Base-by-base conservation (phyloP, 2,888 invertebrate species). In the Patella pellucida region DNA sequence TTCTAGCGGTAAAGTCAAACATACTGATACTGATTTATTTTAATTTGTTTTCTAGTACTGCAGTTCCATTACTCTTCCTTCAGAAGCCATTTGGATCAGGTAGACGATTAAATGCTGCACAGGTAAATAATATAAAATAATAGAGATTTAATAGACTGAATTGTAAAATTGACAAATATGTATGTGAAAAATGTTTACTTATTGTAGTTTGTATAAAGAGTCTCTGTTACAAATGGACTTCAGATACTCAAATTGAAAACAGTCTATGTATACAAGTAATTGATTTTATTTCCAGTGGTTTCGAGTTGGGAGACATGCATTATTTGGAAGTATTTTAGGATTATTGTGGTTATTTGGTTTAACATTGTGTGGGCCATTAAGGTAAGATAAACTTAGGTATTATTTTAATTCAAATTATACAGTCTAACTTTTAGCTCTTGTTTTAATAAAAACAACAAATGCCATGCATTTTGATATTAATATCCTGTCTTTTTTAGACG, bases 271-370 rank as follows among this genome's bases (percentile, higher is more conserved):
- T 41, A 41, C 9, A 41, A 41, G 41, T 51, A 68, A 67, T 54
- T 5, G 27, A 52, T 72, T 56, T 52, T n/a, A 51, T 73, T 86
- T 84, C 56, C 85, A 91, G 90, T 90, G 90, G 90, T 87, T 90
- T 71, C 84, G 90, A n/a, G 85, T 92, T 9, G 75, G 83, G 27
- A 86, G 91, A 16, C 91, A 91, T 87, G 90, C 91, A 23, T 78
- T 91, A 72, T 83, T 91, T 74, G 89, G 90, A 19, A 87, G 88
- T 69, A 76, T 91, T 9, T 89, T 92, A 52, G 89, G 91, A 70
- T 85, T 92, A 23, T 82, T 93, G 15, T 92, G 92, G 92, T 87
- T 92, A 79, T 92, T 92, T 88, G 92, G 92, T 2, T 88, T 93
- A n/a, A 92, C 92, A 0, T 89, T 92, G 14, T 92, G 92, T 86